These are phyloP conservation scores for Emydocephalus ijimae DNA, from an alignment of 2,113 vertebrate species.

Conservation along the genomic window DNA sequence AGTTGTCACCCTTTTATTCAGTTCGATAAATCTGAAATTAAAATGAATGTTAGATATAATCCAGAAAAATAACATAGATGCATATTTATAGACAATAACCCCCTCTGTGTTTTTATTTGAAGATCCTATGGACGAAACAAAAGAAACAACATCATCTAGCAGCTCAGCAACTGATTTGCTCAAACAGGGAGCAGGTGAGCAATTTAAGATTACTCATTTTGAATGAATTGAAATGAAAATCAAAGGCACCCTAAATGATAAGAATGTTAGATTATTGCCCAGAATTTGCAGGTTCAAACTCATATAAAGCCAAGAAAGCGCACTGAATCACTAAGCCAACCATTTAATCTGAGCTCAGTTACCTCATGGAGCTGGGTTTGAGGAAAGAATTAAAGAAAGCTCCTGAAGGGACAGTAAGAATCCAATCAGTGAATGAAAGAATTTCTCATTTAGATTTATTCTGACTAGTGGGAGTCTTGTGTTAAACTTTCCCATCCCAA, in stretches of 20 bases:
- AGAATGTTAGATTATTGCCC: not conserved
- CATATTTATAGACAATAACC: not conserved
- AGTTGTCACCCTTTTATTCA: not conserved
- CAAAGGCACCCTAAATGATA: not conserved
- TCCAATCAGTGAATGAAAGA: not conserved
- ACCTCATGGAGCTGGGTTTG: not conserved
- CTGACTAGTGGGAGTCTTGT: not conserved
- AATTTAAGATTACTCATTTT: not conserved
- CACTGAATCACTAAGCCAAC: not conserved
- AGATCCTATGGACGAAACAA: conserved; percentile 90
- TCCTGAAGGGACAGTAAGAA: not conserved
- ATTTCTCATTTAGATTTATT: not conserved
- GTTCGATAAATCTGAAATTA: not conserved
- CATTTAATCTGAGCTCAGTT: not conserved
- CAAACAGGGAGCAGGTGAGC: conserved; percentile 94
- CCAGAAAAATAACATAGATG: not conserved
- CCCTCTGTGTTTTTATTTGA: conserved; percentile 27
- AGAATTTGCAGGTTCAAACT: not conserved
- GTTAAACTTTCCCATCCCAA: not conserved
- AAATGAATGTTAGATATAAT: not conserved
- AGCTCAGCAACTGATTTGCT: conserved; percentile 82
- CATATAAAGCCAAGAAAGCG: not conserved
- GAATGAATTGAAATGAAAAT: not conserved
- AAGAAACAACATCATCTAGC: conserved; percentile 72
- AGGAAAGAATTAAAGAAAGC: not conserved